phyloP scores from a whole-genome alignment of 2,888 invertebrate species.

The Chaitophorus viminalis region DNA sequence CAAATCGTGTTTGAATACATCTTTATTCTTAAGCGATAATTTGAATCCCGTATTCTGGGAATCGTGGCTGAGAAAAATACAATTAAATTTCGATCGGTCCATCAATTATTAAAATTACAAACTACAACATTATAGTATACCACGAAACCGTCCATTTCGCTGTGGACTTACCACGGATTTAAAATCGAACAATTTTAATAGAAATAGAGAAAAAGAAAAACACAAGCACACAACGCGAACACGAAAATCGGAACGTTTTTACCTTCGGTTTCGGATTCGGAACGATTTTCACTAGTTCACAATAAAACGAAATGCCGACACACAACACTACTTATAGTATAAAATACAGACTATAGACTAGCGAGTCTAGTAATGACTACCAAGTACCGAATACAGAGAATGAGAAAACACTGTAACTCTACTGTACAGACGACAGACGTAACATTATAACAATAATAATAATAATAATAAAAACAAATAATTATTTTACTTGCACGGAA shows the following conservation, averaged over 20 bases:
- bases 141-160: constrained; percentile 56
- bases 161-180: constrained; percentile 56
- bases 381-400: too few species aligned
- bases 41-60: neutral
- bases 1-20: neutral
- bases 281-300: neutral
- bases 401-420: too few species aligned
- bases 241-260: neutral
- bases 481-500: neutral
- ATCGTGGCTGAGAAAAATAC: neutral
- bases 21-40: neutral
- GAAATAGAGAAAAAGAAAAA: neutral
- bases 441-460: neutral
- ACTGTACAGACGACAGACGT: neutral
- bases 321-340: too few species aligned
- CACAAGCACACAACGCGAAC: constrained; percentile 9
- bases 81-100: constrained; percentile 5
- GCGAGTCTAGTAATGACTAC: too few species aligned
- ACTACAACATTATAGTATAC: constrained; percentile 19
- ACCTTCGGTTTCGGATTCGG: too few species aligned
- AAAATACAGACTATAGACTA: too few species aligned
- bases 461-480: neutral
- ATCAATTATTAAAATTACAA: constrained; percentile 1
- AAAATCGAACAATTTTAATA: constrained; percentile 21
- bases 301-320: neutral